Base-by-base conservation (phyloP, 2,797 vertebrate species). In the Macropus fuliginosus region DNA sequence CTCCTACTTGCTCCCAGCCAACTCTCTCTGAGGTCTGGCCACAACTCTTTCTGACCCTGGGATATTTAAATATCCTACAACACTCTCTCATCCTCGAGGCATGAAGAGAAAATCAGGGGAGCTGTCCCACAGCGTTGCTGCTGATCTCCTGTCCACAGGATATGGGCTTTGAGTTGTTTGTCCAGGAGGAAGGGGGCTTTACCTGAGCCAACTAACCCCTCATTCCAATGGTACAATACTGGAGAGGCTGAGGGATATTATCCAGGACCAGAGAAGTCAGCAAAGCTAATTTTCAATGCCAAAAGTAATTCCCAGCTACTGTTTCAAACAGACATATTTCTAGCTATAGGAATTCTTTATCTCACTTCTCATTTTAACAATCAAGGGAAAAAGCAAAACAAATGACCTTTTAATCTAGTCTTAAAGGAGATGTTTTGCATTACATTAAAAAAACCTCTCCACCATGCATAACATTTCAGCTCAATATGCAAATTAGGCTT, bases 331-430 rank as follows among this genome's bases (percentile, higher is more conserved):
- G 31, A 57, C 90, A 56, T 93, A 89, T 91, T 91, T 66, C 57
- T 10, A 91, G 28, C 0, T 21, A 92, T 21, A 4, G n/a, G 9
- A 66, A 92, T 94, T 96, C 2, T 34, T 90, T 46, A 54, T 57
- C 50, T 91, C 5, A 92, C 5, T 8, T 91, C 50, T 92, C 40
- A 56, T 91, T 27, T 94, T 95, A 50, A 87, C 94, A 94, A 46
- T 95, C 54, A 93, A 96, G 96, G 92, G 16, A 91, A 91, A 62
- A 95, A 55, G 91, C 24, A 92, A 54, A 11, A 92, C 1, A 94
- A 92, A 96, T 91, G 31, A 93, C 34, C 14, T 94, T 96, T 93
- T 28, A 91, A 87, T 62, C 54, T 91, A 91, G 92, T 93, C 92
- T 95, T 46, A 55, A 95, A 92, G 91, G 34, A 62, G 31, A 92